A percentile compares a stretch with the other conserved stretches of the same genome.
Conservation (phyloP, 2,888 invertebrate species). For the Lumbricus terrestris region DNA sequence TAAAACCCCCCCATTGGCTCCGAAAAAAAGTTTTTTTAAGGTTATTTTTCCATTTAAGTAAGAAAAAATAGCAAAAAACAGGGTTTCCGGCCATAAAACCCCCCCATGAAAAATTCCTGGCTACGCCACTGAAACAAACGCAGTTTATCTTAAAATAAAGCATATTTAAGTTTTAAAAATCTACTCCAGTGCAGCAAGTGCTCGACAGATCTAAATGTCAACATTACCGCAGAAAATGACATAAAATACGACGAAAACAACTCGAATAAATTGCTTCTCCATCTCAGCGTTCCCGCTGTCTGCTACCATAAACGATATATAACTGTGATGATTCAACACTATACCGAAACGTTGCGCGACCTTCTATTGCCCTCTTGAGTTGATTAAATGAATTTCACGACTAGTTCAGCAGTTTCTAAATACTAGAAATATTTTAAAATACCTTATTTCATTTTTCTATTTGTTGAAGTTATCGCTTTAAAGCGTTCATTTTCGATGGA, state of each 20-base stretch:
- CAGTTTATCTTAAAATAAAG: neutral
- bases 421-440: neutral
- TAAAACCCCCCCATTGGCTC: too few relatives aligned
- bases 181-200: neutral
- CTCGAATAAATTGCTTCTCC: conserved; percentile 3
- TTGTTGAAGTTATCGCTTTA: too few relatives aligned
- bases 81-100: too few relatives aligned
- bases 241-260: neutral
- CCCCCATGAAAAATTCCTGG: too few relatives aligned
- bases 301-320: neutral
- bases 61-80: too few relatives aligned
- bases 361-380: neutral
- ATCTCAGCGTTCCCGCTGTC: neutral
- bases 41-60: too few relatives aligned
- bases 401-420: neutral
- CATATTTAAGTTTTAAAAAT: neutral
- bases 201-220: neutral
- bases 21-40: too few relatives aligned
- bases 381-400: neutral
- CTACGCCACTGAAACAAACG: too few relatives aligned
- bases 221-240: neutral
- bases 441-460: too few relatives aligned
- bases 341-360: too few relatives aligned
- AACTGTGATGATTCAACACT: neutral
- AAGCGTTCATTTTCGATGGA: too few relatives aligned